A percentile compares a stretch with the other conserved stretches of the same genome.
Evolutionary conservation across 2,113 vertebrate genomes (phyloP).

Genomic region (Argyrosomus japonicus): DNA sequence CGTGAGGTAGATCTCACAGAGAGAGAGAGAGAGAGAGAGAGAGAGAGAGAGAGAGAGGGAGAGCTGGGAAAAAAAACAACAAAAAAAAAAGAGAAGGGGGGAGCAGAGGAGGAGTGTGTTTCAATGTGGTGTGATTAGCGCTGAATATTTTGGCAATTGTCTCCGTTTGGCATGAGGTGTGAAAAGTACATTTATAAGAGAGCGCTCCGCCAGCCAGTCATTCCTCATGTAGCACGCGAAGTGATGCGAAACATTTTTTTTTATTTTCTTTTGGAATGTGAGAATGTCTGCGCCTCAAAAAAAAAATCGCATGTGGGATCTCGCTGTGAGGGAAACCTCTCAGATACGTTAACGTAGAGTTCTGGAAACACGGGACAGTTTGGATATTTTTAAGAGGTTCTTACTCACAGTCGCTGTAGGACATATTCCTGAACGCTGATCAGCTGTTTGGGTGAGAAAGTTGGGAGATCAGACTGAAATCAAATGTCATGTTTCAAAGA

Average conservation of each 20-base stretch:
- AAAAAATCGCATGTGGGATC: slow-evolving; percentile 6
- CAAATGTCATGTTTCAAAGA: too few relatives aligned
- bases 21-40: neutral
- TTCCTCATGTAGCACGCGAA: slow-evolving; percentile 13
- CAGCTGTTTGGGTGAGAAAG: too few relatives aligned
- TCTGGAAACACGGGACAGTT: too few relatives aligned
- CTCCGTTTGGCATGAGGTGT: slow-evolving; percentile 33
- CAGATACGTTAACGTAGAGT: too few relatives aligned
- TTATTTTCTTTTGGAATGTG: slow-evolving; percentile 9
- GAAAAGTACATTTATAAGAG: slow-evolving; percentile 43
- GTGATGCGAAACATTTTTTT: slow-evolving; percentile 12
- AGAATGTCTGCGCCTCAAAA: neutral
- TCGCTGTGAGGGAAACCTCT: slow-evolving; percentile 10
- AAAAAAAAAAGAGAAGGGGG: too few relatives aligned
- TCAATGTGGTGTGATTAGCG: slow-evolving; percentile 46
- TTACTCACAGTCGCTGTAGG: too few relatives aligned
- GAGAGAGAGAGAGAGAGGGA: neutral
- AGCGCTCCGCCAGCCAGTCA: neutral
- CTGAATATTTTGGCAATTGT: slow-evolving; percentile 48
- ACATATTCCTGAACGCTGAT: too few relatives aligned
- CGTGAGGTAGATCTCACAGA: slow-evolving; percentile 24
- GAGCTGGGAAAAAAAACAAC: neutral
- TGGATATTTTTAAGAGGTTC: too few relatives aligned
- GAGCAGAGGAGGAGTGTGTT: neutral
- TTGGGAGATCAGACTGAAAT: too few relatives aligned